These are phyloP conservation scores for Esox masquinongy DNA, from an alignment of 2,797 vertebrate species.

Conservation along the genomic window DNA sequence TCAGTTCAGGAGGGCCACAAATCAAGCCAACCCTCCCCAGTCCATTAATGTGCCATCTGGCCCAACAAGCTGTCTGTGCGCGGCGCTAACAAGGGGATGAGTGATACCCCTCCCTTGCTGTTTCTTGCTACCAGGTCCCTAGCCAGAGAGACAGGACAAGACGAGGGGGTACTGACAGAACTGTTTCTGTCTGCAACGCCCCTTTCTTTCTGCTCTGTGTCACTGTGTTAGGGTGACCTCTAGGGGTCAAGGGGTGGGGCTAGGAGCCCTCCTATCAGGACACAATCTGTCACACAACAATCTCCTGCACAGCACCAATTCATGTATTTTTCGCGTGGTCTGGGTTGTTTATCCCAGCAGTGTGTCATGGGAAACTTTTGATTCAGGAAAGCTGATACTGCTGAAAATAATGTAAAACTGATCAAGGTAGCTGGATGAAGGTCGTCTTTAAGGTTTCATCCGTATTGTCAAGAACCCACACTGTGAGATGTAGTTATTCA, in stretches of 20 bases:
- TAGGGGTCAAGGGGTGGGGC: neutral
- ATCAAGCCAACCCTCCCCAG: conserved; percentile 11
- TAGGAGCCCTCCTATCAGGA: neutral
- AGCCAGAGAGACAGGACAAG: neutral
- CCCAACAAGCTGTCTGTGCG: conserved; percentile 45
- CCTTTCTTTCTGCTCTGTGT: neutral
- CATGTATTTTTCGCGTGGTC: neutral
- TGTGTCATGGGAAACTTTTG: neutral
- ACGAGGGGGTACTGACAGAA: neutral
- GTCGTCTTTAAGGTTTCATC: neutral
- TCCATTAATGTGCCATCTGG: conserved; percentile 59
- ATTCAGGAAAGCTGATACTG: neutral
- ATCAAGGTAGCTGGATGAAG: neutral
- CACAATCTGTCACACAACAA: neutral
- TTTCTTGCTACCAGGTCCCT: neutral
- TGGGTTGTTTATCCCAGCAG: neutral
- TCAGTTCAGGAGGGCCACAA: neutral
- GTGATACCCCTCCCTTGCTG: conserved; percentile 12
- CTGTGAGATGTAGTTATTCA: neutral
- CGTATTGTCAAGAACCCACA: neutral
- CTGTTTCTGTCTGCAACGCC: neutral
- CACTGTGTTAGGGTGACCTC: neutral
- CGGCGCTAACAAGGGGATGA: conserved; percentile 50
- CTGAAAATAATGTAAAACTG: neutral
- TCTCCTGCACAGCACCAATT: neutral